phyloP scores from a whole-genome alignment of 1,140 invertebrate species.

The Camponotus vicinus region DNA sequence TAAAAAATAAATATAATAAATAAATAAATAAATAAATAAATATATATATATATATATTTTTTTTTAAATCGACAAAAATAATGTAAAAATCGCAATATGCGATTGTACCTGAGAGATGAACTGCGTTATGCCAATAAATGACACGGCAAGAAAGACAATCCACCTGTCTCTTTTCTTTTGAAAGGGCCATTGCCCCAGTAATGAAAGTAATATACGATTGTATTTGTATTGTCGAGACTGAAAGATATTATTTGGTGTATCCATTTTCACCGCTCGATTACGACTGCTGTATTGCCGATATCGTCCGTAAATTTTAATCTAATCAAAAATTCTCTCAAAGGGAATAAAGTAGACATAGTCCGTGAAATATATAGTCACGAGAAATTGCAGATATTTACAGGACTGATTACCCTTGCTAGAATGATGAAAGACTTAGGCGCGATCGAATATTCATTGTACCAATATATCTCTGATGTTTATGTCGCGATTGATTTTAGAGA shows the following conservation, averaged over 20 bases:
- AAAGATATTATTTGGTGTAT: slow-evolving; percentile 37
- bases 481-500: slow-evolving; percentile 12
- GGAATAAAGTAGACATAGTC: neutral
- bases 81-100: neutral
- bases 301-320: slow-evolving; percentile 8
- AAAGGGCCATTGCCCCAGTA: slow-evolving; percentile 35
- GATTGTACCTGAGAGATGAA: slow-evolving; percentile 13
- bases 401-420: slow-evolving; percentile 1
- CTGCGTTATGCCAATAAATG: slow-evolving; percentile 7
- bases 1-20: no score
- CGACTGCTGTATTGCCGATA: neutral
- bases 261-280: slow-evolving; percentile 15
- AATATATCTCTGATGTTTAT: neutral
- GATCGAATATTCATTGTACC: neutral
- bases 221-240: slow-evolving; percentile 17
- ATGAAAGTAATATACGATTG: slow-evolving; percentile 27
- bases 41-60: neutral
- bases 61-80: neutral
- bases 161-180: slow-evolving; percentile 6
- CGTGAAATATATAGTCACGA: neutral
- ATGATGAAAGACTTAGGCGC: slow-evolving; percentile 14
- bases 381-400: neutral
- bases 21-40: neutral
- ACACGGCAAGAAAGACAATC: neutral
- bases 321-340: slow-evolving; percentile 53